A percentile compares a stretch with the other conserved stretches of the same genome.
These are phyloP conservation scores for Drusus annulatus DNA, from an alignment of 1,140 invertebrate species.

Conservation along the genomic window DNA sequence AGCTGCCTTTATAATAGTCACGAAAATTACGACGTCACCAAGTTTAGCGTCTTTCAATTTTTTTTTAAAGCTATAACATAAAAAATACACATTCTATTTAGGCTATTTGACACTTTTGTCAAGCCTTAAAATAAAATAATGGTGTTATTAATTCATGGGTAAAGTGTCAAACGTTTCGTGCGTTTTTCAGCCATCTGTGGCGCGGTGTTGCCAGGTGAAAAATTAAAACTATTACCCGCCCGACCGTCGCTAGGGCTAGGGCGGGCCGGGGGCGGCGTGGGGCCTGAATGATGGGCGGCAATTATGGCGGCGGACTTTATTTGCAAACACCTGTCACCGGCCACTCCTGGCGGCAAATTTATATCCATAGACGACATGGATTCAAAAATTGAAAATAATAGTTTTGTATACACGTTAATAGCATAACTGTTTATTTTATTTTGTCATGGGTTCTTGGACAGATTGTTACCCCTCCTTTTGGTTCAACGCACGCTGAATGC, in stretches of 20 bases:
- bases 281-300: conserved; percentile 12
- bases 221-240: conserved; percentile 18
- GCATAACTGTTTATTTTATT: too few relatives aligned
- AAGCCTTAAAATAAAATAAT: too few relatives aligned
- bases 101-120: too few relatives aligned
- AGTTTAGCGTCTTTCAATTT: too few relatives aligned
- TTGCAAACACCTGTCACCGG: conserved; percentile 14
- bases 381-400: not conserved
- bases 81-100: too few relatives aligned
- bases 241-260: not conserved
- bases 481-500: too few relatives aligned
- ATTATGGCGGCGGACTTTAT: conserved; percentile 16
- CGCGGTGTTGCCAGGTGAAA: conserved; percentile 8
- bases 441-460: too few relatives aligned
- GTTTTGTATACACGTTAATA: not conserved
- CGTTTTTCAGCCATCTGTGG: not conserved
- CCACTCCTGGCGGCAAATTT: not conserved
- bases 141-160: not conserved
- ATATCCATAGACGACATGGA: not conserved
- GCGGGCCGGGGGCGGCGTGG: not conserved
- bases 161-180: not conserved
- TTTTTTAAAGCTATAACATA: too few relatives aligned
- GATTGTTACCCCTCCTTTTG: too few relatives aligned
- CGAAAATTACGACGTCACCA: too few relatives aligned
- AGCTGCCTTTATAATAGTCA: too few relatives aligned